Percentiles rank a stretch among this genome's conserved stretches.
Evolutionary conservation across 2,888 invertebrate species (phyloP).

Genomic region (Anoplius nigerrimus): DNA sequence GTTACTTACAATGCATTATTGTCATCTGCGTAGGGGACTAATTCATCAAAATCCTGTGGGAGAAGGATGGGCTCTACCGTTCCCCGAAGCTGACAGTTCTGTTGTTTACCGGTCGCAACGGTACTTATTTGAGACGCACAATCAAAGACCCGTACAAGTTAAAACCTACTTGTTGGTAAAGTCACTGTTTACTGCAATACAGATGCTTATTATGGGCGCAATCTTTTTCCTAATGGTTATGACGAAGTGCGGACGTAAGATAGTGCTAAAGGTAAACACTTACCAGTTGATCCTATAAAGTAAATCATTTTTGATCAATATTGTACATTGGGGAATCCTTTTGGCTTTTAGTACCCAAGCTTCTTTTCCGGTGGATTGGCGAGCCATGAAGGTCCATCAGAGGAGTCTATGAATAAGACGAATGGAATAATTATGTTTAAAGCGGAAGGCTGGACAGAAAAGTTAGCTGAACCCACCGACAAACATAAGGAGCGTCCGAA

Average conservation of each 20-base stretch:
- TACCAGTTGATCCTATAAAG: neutral
- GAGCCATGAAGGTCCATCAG: conserved; percentile 81
- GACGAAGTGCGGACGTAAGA: conserved; percentile 79
- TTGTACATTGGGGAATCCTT: neutral
- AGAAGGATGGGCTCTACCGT: conserved; percentile 83
- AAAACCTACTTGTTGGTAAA: conserved; percentile 83
- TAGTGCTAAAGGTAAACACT: conserved; percentile 80
- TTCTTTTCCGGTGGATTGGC: conserved; percentile 85
- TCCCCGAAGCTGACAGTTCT: conserved; percentile 89
- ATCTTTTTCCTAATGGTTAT: conserved; percentile 81
- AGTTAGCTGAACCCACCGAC: conserved; percentile 78
- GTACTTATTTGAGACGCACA: conserved; percentile 81
- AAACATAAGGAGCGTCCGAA: conserved; percentile 79
- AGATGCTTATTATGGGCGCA: conserved; percentile 77
- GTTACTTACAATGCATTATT: conserved; percentile 14
- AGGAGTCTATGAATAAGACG: conserved; percentile 78
- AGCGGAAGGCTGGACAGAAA: conserved; percentile 87
- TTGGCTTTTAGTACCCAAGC: conserved; percentile 78
- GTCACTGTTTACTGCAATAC: conserved; percentile 77
- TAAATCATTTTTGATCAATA: neutral
- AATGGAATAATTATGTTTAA: conserved; percentile 83
- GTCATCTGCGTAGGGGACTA: no score
- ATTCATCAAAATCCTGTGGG: conserved; percentile 76
- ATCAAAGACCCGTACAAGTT: conserved; percentile 87
- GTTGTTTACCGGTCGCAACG: conserved; percentile 90